Conservation (phyloP, 2,797 vertebrate genomes). For the Limosa lapponica region DNA sequence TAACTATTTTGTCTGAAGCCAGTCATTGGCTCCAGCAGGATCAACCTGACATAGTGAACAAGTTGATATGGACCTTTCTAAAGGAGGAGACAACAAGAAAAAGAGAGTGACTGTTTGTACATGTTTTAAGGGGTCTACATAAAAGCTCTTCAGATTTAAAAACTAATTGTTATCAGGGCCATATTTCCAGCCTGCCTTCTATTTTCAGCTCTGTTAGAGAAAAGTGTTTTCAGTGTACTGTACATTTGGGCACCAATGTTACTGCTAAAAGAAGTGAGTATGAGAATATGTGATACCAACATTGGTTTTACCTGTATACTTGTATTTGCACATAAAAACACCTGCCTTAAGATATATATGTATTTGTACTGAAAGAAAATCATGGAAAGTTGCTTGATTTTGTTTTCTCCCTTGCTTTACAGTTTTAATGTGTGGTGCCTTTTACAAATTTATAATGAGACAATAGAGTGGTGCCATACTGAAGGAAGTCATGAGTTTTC, state of each 20-base stretch:
- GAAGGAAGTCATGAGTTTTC: conserved; percentile 64
- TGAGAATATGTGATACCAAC: conserved; percentile 70
- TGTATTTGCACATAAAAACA: conserved; percentile 87
- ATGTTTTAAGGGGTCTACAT: conserved; percentile 53
- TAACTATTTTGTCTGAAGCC: conserved; percentile 93
- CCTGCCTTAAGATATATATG: conserved; percentile 90
- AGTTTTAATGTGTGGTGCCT: conserved; percentile 92
- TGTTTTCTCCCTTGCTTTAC: conserved; percentile 80
- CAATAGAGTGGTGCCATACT: conserved; percentile 73
- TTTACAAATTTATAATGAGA: conserved; percentile 82
- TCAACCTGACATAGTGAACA: conserved; percentile 96
- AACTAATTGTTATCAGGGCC: conserved; percentile 66
- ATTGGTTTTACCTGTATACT: conserved; percentile 74
- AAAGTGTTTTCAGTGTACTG: conserved; percentile 78
- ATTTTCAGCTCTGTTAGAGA: conserved; percentile 75
- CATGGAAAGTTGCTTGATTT: conserved; percentile 65
- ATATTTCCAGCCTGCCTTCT: conserved; percentile 70
- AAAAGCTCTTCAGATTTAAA: conserved; percentile 61
- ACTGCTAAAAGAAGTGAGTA: conserved; percentile 66
- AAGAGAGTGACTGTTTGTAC: conserved; percentile 75
- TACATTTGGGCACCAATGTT: conserved; percentile 68
- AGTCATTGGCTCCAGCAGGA: conserved; percentile 99
- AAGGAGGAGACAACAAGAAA: conserved; percentile 91
- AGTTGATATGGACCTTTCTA: conserved; percentile 98
- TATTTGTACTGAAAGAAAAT: conserved; percentile 84